A percentile compares a stretch with the other conserved stretches of the same genome.
These are phyloP conservation scores for Cephonodes hylas DNA, from an alignment of 2,888 invertebrate species.

Conservation along the genomic window DNA sequence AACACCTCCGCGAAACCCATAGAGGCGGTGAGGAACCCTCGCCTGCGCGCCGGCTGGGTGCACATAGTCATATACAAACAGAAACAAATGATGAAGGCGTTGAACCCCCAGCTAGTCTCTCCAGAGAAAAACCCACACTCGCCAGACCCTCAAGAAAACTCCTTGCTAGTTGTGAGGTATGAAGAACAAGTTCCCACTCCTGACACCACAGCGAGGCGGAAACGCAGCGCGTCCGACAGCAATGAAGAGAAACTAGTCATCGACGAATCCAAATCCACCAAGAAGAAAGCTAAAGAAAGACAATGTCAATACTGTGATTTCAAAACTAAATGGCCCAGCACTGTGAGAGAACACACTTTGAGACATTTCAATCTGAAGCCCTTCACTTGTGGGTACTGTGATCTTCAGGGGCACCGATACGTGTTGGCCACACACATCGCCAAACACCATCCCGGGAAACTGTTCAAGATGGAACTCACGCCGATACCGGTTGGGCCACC, in stretches of 20 bases:
- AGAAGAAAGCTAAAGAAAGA: conserved; percentile 16
- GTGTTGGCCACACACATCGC: conserved; percentile 51
- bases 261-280: conserved; percentile 36
- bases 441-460: conserved; percentile 42
- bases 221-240: conserved; percentile 38
- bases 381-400: conserved; percentile 65
- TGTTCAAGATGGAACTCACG: conserved; percentile 24
- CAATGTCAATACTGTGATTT: conserved; percentile 56
- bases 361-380: conserved; percentile 73
- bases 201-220: conserved; percentile 32
- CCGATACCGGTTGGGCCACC: conserved; percentile 35
- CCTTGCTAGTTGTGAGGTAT: conserved; percentile 61
- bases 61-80: conserved; percentile 45
- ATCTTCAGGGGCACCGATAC: conserved; percentile 41
- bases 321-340: conserved; percentile 26
- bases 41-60: conserved; percentile 54
- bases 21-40: conserved; percentile 51
- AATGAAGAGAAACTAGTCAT: conserved; percentile 54
- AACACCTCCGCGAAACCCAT: conserved; percentile 41
- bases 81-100: conserved; percentile 38
- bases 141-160: conserved; percentile 42
- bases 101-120: neutral
- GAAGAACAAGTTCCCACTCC: conserved; percentile 53
- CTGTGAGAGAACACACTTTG: conserved; percentile 62
- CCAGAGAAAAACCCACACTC: conserved; percentile 12